A percentile compares a stretch with the other conserved stretches of the same genome.
Conservation (phyloP, 2,888 invertebrate genomes). For the Plagodis pulveraria region DNA sequence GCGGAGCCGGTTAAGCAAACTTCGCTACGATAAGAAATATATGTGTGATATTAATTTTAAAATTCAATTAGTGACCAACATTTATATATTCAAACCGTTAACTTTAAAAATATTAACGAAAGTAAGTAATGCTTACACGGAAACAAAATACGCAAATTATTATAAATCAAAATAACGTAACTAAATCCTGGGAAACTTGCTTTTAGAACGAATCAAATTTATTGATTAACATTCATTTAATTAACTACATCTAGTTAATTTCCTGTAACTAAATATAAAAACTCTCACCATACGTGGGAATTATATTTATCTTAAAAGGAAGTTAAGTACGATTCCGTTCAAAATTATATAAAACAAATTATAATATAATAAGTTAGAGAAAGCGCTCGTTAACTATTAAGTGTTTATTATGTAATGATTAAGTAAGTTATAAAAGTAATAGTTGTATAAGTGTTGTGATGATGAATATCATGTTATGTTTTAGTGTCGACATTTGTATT, state of each 20-base stretch:
- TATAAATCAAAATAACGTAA: no score
- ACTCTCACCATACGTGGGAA: slow-evolving; percentile 19
- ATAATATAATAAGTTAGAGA: slow-evolving; percentile 1
- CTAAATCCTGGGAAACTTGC: no score
- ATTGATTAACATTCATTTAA: neutral
- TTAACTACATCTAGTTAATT: slow-evolving; percentile 3
- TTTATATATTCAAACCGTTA: no score
- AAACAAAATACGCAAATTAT: no score
- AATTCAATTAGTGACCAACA: no score
- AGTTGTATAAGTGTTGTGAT: slow-evolving; percentile 4
- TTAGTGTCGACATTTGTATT: neutral
- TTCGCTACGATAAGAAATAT: no score
- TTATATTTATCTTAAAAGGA: slow-evolving; percentile 9
- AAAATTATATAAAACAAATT: slow-evolving; percentile 19
- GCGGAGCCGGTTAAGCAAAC: no score
- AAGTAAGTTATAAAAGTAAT: slow-evolving; percentile 17
- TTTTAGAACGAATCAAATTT: no score
- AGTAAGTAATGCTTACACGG: no score
- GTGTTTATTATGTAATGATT: slow-evolving; percentile 17
- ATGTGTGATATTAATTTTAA: no score
- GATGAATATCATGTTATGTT: neutral
- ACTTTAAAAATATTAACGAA: no score
- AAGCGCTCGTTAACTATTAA: slow-evolving; percentile 11
- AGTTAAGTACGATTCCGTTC: neutral
- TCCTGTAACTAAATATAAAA: slow-evolving; percentile 12